Conservation (phyloP, 2,888 invertebrate species). For the Slavum lentiscoides region DNA sequence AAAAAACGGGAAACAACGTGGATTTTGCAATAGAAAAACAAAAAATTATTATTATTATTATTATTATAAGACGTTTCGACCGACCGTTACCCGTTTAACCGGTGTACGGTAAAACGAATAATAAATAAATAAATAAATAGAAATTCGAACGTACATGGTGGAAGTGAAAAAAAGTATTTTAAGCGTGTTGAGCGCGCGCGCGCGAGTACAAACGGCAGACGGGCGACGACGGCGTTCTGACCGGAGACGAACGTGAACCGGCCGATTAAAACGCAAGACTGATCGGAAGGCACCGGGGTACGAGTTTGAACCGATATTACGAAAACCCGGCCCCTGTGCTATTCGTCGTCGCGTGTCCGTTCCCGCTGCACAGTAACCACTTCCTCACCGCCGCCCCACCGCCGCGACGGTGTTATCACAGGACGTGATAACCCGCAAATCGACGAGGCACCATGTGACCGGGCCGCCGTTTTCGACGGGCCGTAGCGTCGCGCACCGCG, state of each 20-base stretch:
- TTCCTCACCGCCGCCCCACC: no score
- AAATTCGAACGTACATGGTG: no score
- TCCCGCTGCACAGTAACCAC: no score
- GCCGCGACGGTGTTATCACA: not conserved
- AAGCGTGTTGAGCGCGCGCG: no score
- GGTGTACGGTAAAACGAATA: no score
- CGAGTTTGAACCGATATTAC: constrained; percentile 27
- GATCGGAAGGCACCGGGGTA: not conserved
- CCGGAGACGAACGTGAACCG: not conserved
- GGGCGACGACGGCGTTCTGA: not conserved
- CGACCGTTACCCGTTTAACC: no score
- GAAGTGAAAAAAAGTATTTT: no score
- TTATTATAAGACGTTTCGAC: no score
- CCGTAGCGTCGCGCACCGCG: not conserved
- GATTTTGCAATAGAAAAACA: no score
- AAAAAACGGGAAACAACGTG: not conserved
- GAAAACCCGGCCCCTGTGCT: not conserved
- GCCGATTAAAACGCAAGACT: constrained; percentile 34
- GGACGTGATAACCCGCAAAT: not conserved
- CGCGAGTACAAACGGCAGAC: not conserved
- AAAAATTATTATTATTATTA: no score
- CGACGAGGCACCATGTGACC: constrained; percentile 12
- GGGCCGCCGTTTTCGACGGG: not conserved
- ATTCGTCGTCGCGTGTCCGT: no score
- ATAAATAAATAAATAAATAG: no score